Evolutionary conservation across 1,140 invertebrate species (phyloP).

Genomic region (Macrostomum lignano): DNA sequence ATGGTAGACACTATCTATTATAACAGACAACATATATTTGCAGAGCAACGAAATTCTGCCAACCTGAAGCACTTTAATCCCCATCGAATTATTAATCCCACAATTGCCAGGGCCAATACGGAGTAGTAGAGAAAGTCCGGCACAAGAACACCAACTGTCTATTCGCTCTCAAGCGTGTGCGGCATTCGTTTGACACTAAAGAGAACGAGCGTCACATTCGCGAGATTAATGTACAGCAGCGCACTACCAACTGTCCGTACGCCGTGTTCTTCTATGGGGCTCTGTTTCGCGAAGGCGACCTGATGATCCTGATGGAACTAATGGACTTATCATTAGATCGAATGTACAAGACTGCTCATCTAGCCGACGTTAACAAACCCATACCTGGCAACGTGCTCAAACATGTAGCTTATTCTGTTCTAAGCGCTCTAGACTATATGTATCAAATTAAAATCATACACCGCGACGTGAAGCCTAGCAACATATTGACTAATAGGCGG

Average conservation of each 20-base stretch:
- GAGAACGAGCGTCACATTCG: slow-evolving; percentile 77
- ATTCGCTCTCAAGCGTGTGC: slow-evolving; percentile 87
- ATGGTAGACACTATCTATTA: no score
- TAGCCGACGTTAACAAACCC: no score
- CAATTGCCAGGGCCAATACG: slow-evolving; percentile 78
- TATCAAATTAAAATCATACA: slow-evolving; percentile 79
- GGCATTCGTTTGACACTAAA: slow-evolving; percentile 64
- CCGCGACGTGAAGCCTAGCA: no score
- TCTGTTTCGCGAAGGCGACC: slow-evolving; percentile 83
- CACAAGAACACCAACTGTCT: slow-evolving; percentile 53
- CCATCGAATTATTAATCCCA: no score
- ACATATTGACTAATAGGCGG: no score
- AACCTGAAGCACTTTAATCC: no score
- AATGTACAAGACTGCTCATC: slow-evolving; percentile 85
- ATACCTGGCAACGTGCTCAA: slow-evolving; percentile 3
- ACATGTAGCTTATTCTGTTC: slow-evolving; percentile 15
- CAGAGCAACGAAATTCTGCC: no score
- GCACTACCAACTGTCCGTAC: slow-evolving; percentile 68
- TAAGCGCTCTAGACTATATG: slow-evolving; percentile 78
- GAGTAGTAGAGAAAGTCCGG: slow-evolving; percentile 77
- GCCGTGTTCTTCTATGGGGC: slow-evolving; percentile 94
- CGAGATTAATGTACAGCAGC: slow-evolving; percentile 88
- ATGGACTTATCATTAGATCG: slow-evolving; percentile 99
- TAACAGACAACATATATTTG: no score
- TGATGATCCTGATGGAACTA: slow-evolving; percentile 98